phyloP scores from a whole-genome alignment of 2,797 vertebrate species.

The Helarctos malayanus region DNA sequence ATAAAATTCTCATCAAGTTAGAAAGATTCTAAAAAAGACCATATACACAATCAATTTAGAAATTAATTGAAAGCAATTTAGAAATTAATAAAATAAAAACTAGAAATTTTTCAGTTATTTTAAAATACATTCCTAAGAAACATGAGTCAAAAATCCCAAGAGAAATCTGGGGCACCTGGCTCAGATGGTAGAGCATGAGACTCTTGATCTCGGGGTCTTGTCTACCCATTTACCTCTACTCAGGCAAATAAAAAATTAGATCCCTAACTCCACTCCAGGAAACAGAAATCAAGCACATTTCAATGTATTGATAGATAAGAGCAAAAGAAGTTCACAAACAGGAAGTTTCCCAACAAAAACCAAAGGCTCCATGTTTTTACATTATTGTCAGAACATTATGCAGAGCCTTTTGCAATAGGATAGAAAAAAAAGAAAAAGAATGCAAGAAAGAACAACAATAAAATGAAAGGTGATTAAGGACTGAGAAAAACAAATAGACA shows the following conservation, averaged over 20 bases:
- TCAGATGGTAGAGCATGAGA: neutral
- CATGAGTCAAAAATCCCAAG: constrained; percentile 24
- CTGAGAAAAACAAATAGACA: neutral
- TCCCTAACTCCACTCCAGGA: neutral
- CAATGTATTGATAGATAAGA: neutral
- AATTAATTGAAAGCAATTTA: neutral
- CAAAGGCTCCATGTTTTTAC: neutral
- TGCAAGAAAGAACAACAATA: neutral
- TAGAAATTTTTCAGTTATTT: neutral
- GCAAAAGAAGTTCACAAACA: neutral
- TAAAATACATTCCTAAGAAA: neutral
- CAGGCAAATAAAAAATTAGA: neutral
- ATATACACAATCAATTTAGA: neutral
- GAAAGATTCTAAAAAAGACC: constrained; percentile 11
- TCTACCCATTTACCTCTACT: neutral
- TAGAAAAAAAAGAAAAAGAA: constrained; percentile 16
- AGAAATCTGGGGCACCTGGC: neutral
- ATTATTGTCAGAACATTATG: neutral
- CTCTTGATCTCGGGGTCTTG: neutral
- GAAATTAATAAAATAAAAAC: neutral
- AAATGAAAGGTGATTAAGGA: neutral
- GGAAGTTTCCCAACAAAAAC: constrained; percentile 45
- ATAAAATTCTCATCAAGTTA: neutral
- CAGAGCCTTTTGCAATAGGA: neutral
- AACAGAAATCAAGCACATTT: constrained; percentile 54